These are phyloP conservation scores for Sprattus sprattus DNA, from an alignment of 2,113 vertebrate species.

Conservation along the genomic window DNA sequence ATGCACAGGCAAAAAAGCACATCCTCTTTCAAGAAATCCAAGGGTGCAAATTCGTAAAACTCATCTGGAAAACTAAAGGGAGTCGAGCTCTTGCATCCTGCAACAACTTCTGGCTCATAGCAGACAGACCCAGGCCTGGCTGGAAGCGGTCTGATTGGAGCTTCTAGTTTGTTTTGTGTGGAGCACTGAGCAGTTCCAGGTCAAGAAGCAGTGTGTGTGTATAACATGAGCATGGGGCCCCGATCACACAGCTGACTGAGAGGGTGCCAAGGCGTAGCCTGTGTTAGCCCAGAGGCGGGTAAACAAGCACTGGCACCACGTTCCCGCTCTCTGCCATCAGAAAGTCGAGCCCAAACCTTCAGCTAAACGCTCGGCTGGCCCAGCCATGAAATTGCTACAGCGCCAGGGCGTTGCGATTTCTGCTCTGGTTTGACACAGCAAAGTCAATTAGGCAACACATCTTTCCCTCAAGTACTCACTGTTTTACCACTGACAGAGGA, in stretches of 20 bases:
- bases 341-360: neutral
- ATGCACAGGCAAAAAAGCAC: neutral
- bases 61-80: neutral
- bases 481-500: neutral
- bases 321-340: neutral
- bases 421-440: neutral
- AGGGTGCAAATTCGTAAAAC: neutral
- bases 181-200: neutral
- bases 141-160: neutral
- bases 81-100: neutral
- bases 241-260: conserved; percentile 5
- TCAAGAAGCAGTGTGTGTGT: neutral
- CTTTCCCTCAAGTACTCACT: neutral
- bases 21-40: neutral
- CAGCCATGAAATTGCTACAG: neutral
- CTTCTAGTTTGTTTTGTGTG: neutral
- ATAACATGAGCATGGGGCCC: neutral
- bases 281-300: conserved; percentile 5
- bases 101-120: neutral
- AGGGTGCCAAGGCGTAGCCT: neutral
- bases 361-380: neutral
- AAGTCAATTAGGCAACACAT: conserved; percentile 6
- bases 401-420: neutral
- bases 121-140: neutral
- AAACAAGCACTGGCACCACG: conserved; percentile 23